These are phyloP conservation scores for Nymphalis io DNA, from an alignment of 1,140 invertebrate species.

Conservation along the genomic window DNA sequence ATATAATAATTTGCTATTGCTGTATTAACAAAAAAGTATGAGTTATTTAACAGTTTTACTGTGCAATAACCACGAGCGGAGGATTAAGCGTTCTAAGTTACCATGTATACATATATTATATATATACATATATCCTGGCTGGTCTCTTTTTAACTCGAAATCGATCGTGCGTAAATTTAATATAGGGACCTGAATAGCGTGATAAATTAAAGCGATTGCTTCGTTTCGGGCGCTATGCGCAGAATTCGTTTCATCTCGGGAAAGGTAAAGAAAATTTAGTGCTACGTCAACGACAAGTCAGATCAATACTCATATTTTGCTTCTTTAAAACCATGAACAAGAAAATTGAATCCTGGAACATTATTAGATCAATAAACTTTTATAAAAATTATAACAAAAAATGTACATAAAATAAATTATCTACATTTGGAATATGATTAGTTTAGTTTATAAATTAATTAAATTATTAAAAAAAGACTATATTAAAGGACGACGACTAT, in stretches of 20 bases:
- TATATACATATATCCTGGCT: conserved; percentile 22
- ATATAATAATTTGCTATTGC: background rate
- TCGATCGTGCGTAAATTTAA: conserved; percentile 14
- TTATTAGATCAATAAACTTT: too few species aligned
- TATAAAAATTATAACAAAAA: too few species aligned
- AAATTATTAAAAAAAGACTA: conserved; percentile 1
- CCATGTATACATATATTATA: too few species aligned
- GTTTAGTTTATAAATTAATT: too few species aligned
- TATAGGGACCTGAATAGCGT: conserved; percentile 11
- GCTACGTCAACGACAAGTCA: conserved; percentile 1
- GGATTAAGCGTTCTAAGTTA: conserved; percentile 8
- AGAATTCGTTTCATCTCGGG: conserved; percentile 7
- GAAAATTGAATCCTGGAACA: too few species aligned
- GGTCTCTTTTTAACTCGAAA: conserved; percentile 4
- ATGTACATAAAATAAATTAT: too few species aligned
- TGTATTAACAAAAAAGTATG: background rate
- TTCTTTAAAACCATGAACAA: too few species aligned
- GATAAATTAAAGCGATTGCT: conserved; percentile 17
- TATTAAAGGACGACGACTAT: conserved; percentile 4
- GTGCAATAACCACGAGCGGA: background rate
- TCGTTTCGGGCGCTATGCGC: conserved; percentile 8
- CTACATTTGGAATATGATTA: too few species aligned
- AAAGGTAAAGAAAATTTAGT: background rate
- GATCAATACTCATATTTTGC: background rate
- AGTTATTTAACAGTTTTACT: conserved; percentile 1